phyloP scores from a whole-genome alignment of 2,797 vertebrate genomes.

The Podarcis siculus region DNA sequence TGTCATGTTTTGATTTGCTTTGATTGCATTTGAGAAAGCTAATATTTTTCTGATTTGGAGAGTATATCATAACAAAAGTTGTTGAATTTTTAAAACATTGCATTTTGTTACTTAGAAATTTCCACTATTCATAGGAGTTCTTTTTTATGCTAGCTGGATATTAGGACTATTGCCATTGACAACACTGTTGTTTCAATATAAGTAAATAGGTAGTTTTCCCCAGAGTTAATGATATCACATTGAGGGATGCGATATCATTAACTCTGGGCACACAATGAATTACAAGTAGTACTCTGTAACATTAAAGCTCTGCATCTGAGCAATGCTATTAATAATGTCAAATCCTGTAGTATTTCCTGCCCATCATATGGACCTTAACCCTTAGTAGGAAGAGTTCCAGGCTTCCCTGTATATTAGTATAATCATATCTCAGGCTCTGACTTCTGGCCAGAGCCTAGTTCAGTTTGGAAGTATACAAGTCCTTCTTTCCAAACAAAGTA shows the following conservation, averaged over 20 bases:
- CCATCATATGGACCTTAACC: constrained; percentile 25
- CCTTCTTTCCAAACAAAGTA: not conserved
- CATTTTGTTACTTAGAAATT: constrained; percentile 20
- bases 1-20: not conserved
- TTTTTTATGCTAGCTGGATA: not conserved
- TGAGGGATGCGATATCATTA: too few species aligned
- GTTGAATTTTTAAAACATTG: not conserved
- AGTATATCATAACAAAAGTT: not conserved
- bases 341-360: constrained; percentile 36
- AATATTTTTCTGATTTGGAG: not conserved
- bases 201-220: constrained; percentile 28
- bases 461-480: not conserved
- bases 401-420: constrained; percentile 48
- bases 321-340: constrained; percentile 26
- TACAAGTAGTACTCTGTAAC: not conserved
- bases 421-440: not conserved
- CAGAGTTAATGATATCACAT: not conserved
- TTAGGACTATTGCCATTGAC: constrained; percentile 44
- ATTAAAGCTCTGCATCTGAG: constrained; percentile 13
- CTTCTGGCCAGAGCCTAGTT: constrained; percentile 10
- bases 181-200: constrained; percentile 9
- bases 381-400: constrained; percentile 57
- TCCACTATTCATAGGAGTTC: not conserved
- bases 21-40: not conserved
- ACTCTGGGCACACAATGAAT: constrained; percentile 20